Percentiles rank a stretch among this genome's conserved stretches.
Evolutionary conservation across 2,797 vertebrate species (phyloP).

Genomic region (Pelodytes ibericus): DNA sequence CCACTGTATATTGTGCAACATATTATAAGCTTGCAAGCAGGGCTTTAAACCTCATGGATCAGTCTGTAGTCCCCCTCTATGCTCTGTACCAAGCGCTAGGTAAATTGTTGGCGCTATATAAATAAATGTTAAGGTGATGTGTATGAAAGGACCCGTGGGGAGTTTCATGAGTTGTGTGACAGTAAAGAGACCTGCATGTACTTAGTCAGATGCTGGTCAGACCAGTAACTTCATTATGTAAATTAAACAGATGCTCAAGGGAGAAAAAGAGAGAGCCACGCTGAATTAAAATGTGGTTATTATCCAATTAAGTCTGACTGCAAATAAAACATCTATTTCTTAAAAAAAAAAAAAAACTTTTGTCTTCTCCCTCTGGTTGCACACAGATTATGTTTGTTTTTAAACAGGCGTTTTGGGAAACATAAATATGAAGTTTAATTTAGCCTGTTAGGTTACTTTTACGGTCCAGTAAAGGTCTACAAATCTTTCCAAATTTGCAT

Average conservation of each 20-base stretch:
- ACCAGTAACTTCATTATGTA: conserved; percentile 74
- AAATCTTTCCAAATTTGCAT: not conserved
- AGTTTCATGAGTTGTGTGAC: conserved; percentile 69
- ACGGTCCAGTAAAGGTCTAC: not conserved
- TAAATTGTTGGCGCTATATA: too few species aligned
- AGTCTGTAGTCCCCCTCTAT: too few species aligned
- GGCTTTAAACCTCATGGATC: too few species aligned
- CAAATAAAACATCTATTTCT: conserved; percentile 42
- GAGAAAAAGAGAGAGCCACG: conserved; percentile 12
- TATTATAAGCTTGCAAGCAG: too few species aligned
- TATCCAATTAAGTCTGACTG: conserved; percentile 47
- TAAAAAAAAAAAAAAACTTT: conserved; percentile 14
- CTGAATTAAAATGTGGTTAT: conserved; percentile 50
- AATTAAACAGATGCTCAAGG: conserved; percentile 45
- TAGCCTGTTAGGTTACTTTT: not conserved
- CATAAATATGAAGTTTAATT: not conserved
- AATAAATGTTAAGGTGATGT: too few species aligned
- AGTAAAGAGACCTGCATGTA: conserved; percentile 34
- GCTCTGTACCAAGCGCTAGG: too few species aligned
- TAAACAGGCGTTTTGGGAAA: not conserved
- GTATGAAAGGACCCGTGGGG: conserved; percentile 68
- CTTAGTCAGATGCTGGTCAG: conserved; percentile 61
- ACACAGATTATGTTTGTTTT: not conserved
- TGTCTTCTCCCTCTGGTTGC: conserved; percentile 5
- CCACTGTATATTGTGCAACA: too few species aligned